Percentiles rank a stretch among this genome's conserved stretches.
Conservation (phyloP, 2,797 vertebrate species). For the Pempheris klunzingeri region DNA sequence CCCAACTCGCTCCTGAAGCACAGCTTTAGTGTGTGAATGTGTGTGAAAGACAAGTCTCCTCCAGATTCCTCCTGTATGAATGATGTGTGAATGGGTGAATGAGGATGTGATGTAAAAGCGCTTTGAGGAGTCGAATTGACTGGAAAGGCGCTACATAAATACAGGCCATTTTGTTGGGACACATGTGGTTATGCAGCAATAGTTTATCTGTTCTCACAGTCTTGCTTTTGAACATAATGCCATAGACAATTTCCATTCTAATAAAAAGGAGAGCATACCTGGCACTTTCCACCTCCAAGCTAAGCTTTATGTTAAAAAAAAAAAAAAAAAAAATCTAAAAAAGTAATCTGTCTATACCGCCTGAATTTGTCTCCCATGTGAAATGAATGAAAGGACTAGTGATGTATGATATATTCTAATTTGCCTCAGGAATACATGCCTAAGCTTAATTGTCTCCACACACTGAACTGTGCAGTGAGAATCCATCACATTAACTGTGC, state of each 20-base stretch:
- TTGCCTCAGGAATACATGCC: constrained; percentile 54
- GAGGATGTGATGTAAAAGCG: too few species aligned
- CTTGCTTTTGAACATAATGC: neutral
- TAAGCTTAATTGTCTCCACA: constrained; percentile 58
- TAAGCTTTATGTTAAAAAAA: constrained; percentile 32
- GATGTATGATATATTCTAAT: constrained; percentile 58
- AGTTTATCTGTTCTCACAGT: too few species aligned
- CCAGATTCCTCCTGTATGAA: too few species aligned
- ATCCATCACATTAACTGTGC: constrained; percentile 59
- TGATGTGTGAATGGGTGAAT: too few species aligned
- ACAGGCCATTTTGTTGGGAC: too few species aligned
- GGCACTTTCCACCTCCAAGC: neutral
- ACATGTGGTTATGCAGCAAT: too few species aligned
- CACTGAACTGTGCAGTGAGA: constrained; percentile 47
- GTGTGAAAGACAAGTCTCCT: too few species aligned
- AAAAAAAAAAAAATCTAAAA: constrained; percentile 36
- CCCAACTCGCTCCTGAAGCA: too few species aligned
- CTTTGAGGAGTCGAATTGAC: too few species aligned
- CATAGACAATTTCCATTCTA: neutral
- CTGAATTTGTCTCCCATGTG: constrained; percentile 35
- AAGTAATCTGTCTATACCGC: constrained; percentile 27
- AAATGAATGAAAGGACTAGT: constrained; percentile 43
- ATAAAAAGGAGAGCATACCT: neutral
- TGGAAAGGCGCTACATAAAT: too few species aligned
- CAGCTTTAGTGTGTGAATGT: too few species aligned